Percentiles rank a stretch among this genome's conserved stretches.
Conservation (phyloP, 1,140 invertebrate genomes). For the Cryptotermes secundus region DNA sequence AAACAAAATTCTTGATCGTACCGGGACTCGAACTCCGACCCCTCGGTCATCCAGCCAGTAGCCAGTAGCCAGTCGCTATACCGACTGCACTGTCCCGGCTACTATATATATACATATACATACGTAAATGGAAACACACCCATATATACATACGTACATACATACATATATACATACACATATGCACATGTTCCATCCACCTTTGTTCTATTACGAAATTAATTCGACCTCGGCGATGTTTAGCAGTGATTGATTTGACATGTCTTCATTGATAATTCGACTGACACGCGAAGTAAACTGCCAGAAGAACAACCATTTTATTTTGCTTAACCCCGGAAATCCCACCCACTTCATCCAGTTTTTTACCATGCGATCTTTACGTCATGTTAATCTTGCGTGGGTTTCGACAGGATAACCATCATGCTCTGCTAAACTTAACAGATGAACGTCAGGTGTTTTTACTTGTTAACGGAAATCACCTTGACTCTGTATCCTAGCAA, state of each 20-base stretch:
- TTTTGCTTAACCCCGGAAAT: background rate
- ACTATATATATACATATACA: no score
- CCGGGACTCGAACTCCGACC: no score
- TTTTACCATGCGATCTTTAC: background rate
- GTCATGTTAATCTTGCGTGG: background rate
- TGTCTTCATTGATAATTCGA: background rate
- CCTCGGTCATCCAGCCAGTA: no score
- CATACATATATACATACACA: no score
- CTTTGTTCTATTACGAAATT: constrained; percentile 10
- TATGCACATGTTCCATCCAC: background rate
- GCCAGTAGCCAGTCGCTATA: no score
- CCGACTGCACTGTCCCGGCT: no score
- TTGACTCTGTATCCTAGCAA: background rate
- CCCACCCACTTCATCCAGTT: background rate
- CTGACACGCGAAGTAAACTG: background rate
- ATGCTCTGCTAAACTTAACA: no score
- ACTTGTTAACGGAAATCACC: background rate
- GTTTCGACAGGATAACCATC: background rate
- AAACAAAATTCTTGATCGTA: no score
- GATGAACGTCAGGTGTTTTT: background rate
- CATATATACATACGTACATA: no score
- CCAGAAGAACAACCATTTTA: background rate
- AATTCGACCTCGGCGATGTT: background rate
- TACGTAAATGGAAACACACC: no score
- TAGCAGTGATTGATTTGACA: background rate